phyloP scores from a whole-genome alignment of 2,888 invertebrate species.

The Rotaria sp. region DNA sequence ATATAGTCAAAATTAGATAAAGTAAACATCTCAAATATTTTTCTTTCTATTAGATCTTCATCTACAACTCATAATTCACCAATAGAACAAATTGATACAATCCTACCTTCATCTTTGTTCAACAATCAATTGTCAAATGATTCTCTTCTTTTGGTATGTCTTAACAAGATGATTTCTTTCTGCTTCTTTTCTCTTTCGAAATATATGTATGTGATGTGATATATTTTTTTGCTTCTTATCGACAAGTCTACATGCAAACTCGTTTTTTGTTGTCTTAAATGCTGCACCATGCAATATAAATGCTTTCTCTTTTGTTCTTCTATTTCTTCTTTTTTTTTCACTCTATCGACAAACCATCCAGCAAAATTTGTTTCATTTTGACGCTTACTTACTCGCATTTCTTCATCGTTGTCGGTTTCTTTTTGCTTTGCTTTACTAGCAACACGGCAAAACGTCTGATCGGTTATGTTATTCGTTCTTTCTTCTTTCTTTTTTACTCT shows the following conservation, averaged over 20 bases:
- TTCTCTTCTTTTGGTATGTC: neutral
- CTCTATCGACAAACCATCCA: neutral
- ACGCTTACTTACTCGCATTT: neutral
- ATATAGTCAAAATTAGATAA: no score
- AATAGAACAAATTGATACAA: neutral
- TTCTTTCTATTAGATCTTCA: neutral
- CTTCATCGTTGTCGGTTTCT: neutral
- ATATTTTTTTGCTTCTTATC: neutral
- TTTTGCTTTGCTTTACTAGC: neutral
- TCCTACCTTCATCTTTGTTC: neutral
- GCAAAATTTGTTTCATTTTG: slow-evolving; percentile 19
- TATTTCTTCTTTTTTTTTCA: neutral
- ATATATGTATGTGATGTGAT: neutral
- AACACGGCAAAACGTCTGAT: neutral
- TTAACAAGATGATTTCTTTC: neutral
- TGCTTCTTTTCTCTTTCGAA: no score
- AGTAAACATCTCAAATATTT: no score
- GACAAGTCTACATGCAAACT: neutral
- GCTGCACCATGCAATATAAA: neutral
- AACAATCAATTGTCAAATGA: neutral
- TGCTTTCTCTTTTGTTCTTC: neutral
- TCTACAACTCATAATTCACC: neutral
- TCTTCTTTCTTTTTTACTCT: neutral
- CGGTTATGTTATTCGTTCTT: slow-evolving; percentile 2
- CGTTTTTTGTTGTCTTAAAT: neutral